Base-by-base conservation (phyloP, 2,797 vertebrate species). In the Gouania willdenowi region DNA sequence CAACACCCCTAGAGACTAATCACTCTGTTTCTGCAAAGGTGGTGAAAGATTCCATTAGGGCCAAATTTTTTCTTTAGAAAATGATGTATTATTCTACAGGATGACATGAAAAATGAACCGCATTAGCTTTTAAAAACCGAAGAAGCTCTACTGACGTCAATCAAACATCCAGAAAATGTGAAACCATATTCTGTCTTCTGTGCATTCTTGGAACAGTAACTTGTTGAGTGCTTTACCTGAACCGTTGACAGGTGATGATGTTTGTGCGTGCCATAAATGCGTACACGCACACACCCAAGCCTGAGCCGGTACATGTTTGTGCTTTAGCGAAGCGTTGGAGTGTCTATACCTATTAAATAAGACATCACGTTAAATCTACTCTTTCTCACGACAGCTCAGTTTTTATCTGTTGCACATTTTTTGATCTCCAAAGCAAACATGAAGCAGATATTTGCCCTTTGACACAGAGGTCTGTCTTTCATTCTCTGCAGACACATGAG, bases 201-300 rank as follows among this genome's bases (percentile, higher is more conserved):
- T 31, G 15, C 30, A 49, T 49, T 61, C 35, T 50, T 56, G 15
- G 37, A 26, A 53, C 18, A 22, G 22, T 12, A 26, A 62, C 57
- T 18, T 35, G 51, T 41, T 43, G 43, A 64, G 47, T 28, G 26
- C 5, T 29, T 47, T 41, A 52, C 49, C 19, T 45, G 8, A 1
- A 12, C 4, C 5, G 27, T 6, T 62, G 62, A 61, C 46, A 66
- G 41, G 22, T 32, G 18, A 21, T 47, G 56, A 44, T 39, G 44
- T 59, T 36, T 51, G 13, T 32, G 23, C 26, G 4, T 51, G 55
- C 29, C 27, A 21, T 41, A 23, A 32, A 43, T 35, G 23, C 16
- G 7, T 4, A 13, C 15, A 11, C 22, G 27, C 19, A 8, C 22
- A 15, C 20, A 2, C 8, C 43, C 14, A 23, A 20, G 10, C 20